Percentiles rank a stretch among this genome's conserved stretches.
phyloP scores from a whole-genome alignment of 2,797 vertebrate genomes.

The Onychomys leucogaster region DNA sequence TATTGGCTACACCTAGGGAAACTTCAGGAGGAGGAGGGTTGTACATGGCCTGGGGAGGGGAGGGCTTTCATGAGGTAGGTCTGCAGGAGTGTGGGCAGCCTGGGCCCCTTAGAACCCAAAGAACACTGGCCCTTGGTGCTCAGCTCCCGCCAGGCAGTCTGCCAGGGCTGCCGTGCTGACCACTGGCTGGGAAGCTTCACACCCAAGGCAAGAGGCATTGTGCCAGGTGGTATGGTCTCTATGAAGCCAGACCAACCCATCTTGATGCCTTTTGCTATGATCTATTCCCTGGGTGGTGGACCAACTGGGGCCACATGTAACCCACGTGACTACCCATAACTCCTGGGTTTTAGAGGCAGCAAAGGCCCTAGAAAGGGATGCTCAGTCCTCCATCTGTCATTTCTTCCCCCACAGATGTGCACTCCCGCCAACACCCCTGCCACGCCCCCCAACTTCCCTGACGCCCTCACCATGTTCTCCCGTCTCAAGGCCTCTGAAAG shows the following conservation, averaged over 20 bases:
- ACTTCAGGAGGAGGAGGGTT: not conserved
- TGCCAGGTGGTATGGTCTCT: not conserved
- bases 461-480: constrained; percentile 98
- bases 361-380: not conserved
- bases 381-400: constrained; percentile 53
- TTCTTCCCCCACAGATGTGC: constrained; percentile 93
- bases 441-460: constrained; percentile 97
- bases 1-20: not conserved
- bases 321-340: not conserved
- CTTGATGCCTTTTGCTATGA: not conserved
- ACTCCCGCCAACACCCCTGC: constrained; percentile 98
- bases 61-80: not conserved
- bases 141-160: not conserved
- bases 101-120: not conserved
- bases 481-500: constrained; percentile 98
- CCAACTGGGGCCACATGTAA: fast-evolving
- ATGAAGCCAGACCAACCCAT: not conserved
- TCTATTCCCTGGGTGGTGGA: not conserved
- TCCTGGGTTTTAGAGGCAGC: not conserved
- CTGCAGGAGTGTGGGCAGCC: not conserved
- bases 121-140: not conserved
- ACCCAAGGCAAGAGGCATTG: not conserved
- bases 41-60: not conserved
- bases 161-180: not conserved
- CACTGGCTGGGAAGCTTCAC: not conserved